phyloP scores from a whole-genome alignment of 2,888 invertebrate species.

The Drosophila fungiperda region DNA sequence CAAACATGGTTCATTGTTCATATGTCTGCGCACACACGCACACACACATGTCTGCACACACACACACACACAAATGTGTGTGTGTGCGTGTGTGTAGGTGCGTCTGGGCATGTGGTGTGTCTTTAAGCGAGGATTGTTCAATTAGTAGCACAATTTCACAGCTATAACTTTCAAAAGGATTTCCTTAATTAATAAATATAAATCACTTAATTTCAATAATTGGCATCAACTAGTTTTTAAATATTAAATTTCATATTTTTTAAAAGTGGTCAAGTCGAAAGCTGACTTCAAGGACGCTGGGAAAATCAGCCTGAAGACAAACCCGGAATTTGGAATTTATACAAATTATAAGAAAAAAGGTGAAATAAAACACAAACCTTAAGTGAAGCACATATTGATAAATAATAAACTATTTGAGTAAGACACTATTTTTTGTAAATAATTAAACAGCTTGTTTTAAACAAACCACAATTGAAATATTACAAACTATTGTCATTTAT shows the following conservation, averaged over 20 bases:
- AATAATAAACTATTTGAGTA: neutral
- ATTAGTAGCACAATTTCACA: neutral
- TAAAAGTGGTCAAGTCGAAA: neutral
- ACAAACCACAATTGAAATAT: neutral
- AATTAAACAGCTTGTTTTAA: neutral
- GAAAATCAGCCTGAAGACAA: neutral
- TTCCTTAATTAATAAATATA: neutral
- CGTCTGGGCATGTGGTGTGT: neutral
- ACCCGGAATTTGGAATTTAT: neutral
- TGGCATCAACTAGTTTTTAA: neutral
- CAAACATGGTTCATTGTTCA: slow-evolving; percentile 15
- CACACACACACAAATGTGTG: neutral
- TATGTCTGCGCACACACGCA: neutral
- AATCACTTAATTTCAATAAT: neutral
- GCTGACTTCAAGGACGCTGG: neutral
- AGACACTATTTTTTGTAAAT: neutral
- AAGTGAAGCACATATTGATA: neutral
- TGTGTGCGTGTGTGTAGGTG: neutral
- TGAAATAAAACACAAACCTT: neutral
- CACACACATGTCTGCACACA: neutral
- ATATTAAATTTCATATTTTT: neutral
- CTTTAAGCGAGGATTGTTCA: slow-evolving; percentile 11
- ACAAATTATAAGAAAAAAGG: neutral
- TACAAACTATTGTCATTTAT: neutral
- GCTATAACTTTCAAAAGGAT: neutral